Conservation (phyloP, 2,888 invertebrate species). For the Gymnosoma rotundatum region DNA sequence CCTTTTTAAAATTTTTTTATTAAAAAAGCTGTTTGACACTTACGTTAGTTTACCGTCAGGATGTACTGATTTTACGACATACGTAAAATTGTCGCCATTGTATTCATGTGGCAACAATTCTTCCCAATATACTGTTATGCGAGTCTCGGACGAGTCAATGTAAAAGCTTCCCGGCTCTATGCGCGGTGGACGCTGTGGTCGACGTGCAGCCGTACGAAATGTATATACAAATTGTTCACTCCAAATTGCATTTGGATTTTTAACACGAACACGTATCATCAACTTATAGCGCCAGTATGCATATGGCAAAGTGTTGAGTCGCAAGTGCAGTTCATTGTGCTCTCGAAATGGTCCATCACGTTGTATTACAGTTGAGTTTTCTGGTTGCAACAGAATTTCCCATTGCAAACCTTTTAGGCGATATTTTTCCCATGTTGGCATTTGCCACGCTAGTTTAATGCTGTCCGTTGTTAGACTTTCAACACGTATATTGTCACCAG, state of each 20-base stretch:
- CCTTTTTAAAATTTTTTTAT: too few relatives aligned
- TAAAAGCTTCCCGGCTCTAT: constrained; percentile 90
- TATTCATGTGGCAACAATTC: constrained; percentile 86
- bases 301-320: constrained; percentile 75
- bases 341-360: constrained; percentile 60
- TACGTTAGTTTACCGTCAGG: constrained; percentile 74
- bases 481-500: constrained; percentile 74
- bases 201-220: constrained; percentile 84
- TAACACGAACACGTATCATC: constrained; percentile 85
- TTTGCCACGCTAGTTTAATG: constrained; percentile 76
- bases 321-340: constrained; percentile 74
- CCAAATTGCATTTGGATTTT: constrained; percentile 85
- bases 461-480: constrained; percentile 75
- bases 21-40: constrained; percentile 66
- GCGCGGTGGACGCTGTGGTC: constrained; percentile 87
- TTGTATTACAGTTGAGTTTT: constrained; percentile 51
- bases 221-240: constrained; percentile 86
- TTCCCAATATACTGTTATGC: constrained; percentile 91
- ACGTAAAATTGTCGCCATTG: constrained; percentile 89
- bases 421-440: constrained; percentile 76
- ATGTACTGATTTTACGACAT: constrained; percentile 83
- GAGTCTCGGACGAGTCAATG: constrained; percentile 84
- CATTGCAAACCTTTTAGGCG: constrained; percentile 75
- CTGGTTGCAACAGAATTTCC: constrained; percentile 76
- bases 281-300: constrained; percentile 85